Conservation (phyloP, 1,140 invertebrate species). For the Patella vulgata region DNA sequence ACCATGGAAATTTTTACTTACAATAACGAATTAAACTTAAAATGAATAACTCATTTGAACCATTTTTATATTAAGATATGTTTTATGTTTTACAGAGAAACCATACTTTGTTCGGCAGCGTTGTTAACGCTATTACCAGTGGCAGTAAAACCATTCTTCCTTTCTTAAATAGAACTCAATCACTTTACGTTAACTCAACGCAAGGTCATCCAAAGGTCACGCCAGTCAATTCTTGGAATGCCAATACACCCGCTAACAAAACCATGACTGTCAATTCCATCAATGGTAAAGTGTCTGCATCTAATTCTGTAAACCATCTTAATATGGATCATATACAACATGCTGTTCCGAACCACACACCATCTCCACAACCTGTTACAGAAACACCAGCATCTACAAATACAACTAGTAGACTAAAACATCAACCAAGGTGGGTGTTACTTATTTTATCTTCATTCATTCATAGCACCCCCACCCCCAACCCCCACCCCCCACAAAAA, state of each 20-base stretch:
- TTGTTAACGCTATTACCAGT: constrained; percentile 65
- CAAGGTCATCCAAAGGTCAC: constrained; percentile 42
- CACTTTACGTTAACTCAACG: constrained; percentile 49
- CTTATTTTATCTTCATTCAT: no score
- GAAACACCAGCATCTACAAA: constrained; percentile 2
- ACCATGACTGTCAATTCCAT: constrained; percentile 48
- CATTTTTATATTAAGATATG: no score
- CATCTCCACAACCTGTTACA: constrained; percentile 10
- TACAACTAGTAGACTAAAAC: constrained; percentile 6
- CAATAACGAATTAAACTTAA: no score
- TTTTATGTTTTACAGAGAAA: constrained; percentile 89
- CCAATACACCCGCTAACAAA: constrained; percentile 54
- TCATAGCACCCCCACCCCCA: no score
- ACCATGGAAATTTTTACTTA: no score
- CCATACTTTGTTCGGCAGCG: constrained; percentile 90
- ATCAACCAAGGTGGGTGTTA: no score
- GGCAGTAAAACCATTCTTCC: constrained; percentile 51
- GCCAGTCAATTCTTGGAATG: constrained; percentile 37
- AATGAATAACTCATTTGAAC: no score
- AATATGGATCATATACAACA: constrained; percentile 46
- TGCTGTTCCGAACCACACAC: constrained; percentile 22
- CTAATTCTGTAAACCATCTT: constrained; percentile 49
- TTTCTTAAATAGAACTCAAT: constrained; percentile 55
- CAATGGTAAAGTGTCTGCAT: constrained; percentile 52
- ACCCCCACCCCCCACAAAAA: no score